Base-by-base conservation (phyloP, 2,888 invertebrate species). In the Melieria crassipennis region DNA sequence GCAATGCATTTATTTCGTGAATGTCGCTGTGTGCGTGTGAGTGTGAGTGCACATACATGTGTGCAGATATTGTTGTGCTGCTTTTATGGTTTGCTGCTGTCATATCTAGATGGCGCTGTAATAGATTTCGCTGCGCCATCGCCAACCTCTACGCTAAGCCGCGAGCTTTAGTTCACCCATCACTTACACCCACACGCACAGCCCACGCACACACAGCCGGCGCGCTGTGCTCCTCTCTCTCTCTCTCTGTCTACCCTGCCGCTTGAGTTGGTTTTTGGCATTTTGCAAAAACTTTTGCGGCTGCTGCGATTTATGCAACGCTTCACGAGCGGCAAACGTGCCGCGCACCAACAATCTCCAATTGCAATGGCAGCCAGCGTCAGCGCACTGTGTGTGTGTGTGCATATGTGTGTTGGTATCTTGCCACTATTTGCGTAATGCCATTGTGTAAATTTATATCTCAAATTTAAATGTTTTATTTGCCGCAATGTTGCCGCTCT, bases 361-460 rank as follows among this genome's bases (percentile, higher is more conserved):
- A 58, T 60, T 67, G 67, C 60, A 46, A 61, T n/a, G 16, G 43
- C 5, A n/a, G 66, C 48, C 42, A 48, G n/a, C n/a, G 4, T 7
- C 7, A 16, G 13, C 50, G 10, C n/a, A 16, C 13, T 46, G 10
- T 47, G 42, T 4, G 10, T 5, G 6, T 4, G n/a, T 42, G 55
- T 10, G n/a, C n/a, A 5, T 57, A n/a, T 57, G 42, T 57, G 42
- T 69, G 16, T 46, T 62, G 48, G 64, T 45, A 57, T 63, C 57
- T 64, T 42, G 47, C 45, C 63, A 43, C 13, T 60, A 61, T 50
- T 64, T 63, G 46, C 69, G 60, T 65, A 70, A 70, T 65, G 52
- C 55, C 55, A 55, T 70, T 70, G 65, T 70, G 60, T 52, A 61
- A 65, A 65, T 70, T 70, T 65, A 70, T 61, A 61, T 61, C 46